Conservation (phyloP, 1,140 invertebrate species). For the Lepidostoma basale region DNA sequence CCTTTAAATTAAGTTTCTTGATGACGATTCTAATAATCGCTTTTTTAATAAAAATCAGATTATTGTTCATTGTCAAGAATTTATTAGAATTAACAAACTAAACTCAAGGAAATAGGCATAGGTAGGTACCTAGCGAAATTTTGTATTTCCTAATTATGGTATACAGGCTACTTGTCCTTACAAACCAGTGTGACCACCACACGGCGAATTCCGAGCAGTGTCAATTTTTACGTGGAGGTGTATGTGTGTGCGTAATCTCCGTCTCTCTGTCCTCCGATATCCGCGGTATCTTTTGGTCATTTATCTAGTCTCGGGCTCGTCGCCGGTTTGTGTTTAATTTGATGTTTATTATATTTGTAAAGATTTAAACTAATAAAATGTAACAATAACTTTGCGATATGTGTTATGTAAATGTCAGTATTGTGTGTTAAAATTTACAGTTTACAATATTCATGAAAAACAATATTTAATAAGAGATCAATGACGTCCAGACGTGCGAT, state of each 20-base stretch:
- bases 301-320: slow-evolving; percentile 16
- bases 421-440: slow-evolving; percentile 13
- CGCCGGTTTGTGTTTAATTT: slow-evolving; percentile 27
- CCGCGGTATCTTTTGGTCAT: slow-evolving; percentile 31
- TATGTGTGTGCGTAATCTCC: neutral
- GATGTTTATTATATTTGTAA: slow-evolving; percentile 5
- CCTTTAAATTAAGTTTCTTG: too few relatives aligned
- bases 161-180: neutral
- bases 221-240: slow-evolving; percentile 25
- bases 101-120: too few relatives aligned
- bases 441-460: slow-evolving; percentile 19
- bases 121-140: too few relatives aligned
- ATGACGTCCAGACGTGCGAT: slow-evolving; percentile 57
- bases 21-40: too few relatives aligned
- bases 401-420: slow-evolving; percentile 8
- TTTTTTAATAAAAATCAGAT: too few relatives aligned
- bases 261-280: slow-evolving; percentile 11
- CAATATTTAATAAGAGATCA: slow-evolving; percentile 52
- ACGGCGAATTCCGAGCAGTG: neutral
- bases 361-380: slow-evolving; percentile 7
- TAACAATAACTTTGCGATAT: slow-evolving; percentile 6
- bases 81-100: too few relatives aligned
- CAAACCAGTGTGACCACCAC: slow-evolving; percentile 19
- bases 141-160: neutral
- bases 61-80: too few relatives aligned